Conservation (phyloP, 2,113 vertebrate genomes). For the Smithornis capensis region DNA sequence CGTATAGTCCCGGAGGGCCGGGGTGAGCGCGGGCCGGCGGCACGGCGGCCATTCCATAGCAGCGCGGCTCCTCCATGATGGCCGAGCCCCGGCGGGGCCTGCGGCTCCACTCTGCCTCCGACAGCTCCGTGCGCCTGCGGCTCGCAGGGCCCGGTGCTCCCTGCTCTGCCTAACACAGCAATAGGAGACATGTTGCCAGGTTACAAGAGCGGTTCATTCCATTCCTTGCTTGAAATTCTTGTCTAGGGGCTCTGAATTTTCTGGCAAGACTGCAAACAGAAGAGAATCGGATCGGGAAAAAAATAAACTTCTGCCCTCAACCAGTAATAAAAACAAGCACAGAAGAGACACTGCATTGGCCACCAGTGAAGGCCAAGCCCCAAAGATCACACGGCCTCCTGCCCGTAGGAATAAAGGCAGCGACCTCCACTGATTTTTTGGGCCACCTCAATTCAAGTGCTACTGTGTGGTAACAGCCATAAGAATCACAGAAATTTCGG, state of each 20-base stretch:
- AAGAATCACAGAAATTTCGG: too few species aligned
- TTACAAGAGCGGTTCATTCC: slow-evolving; percentile 13
- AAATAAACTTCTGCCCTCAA: not conserved
- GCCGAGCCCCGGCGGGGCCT: not conserved
- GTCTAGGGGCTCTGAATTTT: slow-evolving; percentile 12
- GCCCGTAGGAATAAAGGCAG: not conserved
- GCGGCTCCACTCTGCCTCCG: not conserved
- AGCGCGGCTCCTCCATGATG: not conserved
- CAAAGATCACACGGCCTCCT: accelerated
- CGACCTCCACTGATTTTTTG: not conserved
- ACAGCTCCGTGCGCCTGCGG: accelerated
- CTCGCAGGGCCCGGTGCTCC: not conserved
- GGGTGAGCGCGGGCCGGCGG: not conserved
- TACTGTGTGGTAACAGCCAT: not conserved
- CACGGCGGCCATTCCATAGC: not conserved
- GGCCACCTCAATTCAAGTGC: not conserved
- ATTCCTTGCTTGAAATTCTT: not conserved
- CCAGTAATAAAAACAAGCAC: not conserved
- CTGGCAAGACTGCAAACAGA: not conserved
- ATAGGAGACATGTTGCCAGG: not conserved
- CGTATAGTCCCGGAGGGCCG: accelerated
- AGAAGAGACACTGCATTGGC: not conserved
- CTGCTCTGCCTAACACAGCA: not conserved
- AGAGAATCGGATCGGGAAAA: not conserved
- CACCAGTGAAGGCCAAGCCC: not conserved